These are phyloP conservation scores for Alligator sinensis DNA, from an alignment of 2,113 vertebrate genomes.

Conservation along the genomic window DNA sequence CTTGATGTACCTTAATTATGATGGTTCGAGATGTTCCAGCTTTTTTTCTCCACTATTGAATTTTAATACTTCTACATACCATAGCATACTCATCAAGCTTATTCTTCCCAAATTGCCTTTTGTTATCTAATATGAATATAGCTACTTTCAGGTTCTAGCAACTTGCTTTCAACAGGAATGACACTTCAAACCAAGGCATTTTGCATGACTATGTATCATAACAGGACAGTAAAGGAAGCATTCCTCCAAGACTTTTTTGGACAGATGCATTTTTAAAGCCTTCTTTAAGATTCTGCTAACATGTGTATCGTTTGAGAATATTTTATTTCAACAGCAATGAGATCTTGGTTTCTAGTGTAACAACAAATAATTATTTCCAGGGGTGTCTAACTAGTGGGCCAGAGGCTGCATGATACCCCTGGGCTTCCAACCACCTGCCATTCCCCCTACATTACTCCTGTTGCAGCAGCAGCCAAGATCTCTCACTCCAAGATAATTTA, in stretches of 20 bases:
- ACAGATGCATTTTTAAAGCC: background rate
- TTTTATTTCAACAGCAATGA: background rate
- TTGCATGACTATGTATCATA: background rate
- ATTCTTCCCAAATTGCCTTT: background rate
- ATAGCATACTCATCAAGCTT: background rate
- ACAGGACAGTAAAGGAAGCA: too few species aligned
- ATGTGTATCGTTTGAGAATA: background rate
- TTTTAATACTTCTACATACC: background rate
- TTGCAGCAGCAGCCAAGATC: too few species aligned
- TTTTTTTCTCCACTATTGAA: background rate
- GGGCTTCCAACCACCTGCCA: too few species aligned
- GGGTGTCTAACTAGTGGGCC: background rate
- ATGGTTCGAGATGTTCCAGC: background rate
- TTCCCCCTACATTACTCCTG: too few species aligned
- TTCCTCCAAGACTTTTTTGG: background rate
- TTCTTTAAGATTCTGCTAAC: background rate
- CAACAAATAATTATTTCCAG: background rate
- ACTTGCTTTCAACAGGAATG: background rate
- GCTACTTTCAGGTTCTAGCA: background rate
- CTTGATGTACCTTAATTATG: slow-evolving; percentile 4
- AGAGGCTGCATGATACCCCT: too few species aligned
- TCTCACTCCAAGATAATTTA: too few species aligned
- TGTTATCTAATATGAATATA: background rate
- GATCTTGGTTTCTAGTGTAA: background rate
- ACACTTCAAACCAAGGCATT: background rate